Percentiles rank a stretch among this genome's conserved stretches.
Conservation (phyloP, 2,888 invertebrate species). For the Trimorus sp. region DNA sequence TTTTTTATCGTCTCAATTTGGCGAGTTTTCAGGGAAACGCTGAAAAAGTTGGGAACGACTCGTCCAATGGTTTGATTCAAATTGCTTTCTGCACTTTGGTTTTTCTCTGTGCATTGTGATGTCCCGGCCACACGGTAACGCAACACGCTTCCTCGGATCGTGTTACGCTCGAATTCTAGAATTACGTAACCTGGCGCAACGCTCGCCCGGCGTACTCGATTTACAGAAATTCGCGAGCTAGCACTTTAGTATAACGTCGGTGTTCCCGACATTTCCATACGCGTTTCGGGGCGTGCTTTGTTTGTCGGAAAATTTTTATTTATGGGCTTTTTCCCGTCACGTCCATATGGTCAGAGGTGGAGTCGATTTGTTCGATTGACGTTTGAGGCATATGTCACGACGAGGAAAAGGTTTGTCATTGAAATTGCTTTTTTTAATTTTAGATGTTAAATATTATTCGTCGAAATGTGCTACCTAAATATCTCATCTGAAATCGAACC, state of each 20-base stretch:
- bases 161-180: slow-evolving; percentile 73
- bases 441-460: no score
- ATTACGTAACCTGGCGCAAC: slow-evolving; percentile 68
- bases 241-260: slow-evolving; percentile 10
- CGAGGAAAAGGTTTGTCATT: no score
- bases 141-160: slow-evolving; percentile 73
- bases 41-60: slow-evolving; percentile 67
- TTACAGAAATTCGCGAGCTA: slow-evolving; percentile 40
- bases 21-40: slow-evolving; percentile 68
- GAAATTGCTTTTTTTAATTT: no score
- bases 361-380: background rate
- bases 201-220: slow-evolving; percentile 46
- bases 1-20: slow-evolving; percentile 68
- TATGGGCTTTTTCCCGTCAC: no score
- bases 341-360: background rate
- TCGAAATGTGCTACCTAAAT: no score
- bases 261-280: background rate
- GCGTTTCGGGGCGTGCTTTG: no score
- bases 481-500: no score
- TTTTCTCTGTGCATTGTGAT: slow-evolving; percentile 71
- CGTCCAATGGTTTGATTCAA: slow-evolving; percentile 75
- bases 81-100: slow-evolving; percentile 73
- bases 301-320: no score
- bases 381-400: no score
- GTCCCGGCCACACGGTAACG: slow-evolving; percentile 73